These are phyloP conservation scores for Aethes cnicana DNA, from an alignment of 2,888 invertebrate species.

Conservation along the genomic window DNA sequence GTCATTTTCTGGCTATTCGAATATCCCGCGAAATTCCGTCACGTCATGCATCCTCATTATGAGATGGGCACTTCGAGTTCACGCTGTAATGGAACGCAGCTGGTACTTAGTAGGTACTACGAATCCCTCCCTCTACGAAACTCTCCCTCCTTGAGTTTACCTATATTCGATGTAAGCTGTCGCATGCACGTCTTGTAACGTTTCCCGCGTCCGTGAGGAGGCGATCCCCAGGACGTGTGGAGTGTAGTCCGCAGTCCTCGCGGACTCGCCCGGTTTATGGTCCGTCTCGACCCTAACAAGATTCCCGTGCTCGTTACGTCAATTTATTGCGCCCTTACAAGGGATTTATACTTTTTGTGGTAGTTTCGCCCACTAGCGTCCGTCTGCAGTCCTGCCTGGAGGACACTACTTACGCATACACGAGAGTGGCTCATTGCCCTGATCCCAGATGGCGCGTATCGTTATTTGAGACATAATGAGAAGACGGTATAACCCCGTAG, in stretches of 20 bases:
- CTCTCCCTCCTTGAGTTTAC: no score
- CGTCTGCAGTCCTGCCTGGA: constrained; percentile 36
- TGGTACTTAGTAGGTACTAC: constrained; percentile 32
- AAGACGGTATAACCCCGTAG: not conserved
- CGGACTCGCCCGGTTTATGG: constrained; percentile 47
- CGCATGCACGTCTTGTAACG: constrained; percentile 35
- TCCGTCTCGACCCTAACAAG: constrained; percentile 58
- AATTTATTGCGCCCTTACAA: constrained; percentile 68
- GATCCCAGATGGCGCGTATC: constrained; percentile 29
- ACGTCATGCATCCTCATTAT: not conserved
- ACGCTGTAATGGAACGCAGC: constrained; percentile 37
- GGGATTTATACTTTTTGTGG: constrained; percentile 64
- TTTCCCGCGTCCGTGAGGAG: constrained; percentile 27
- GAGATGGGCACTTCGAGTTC: constrained; percentile 1
- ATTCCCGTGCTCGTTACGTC: constrained; percentile 61
- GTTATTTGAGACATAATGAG: constrained; percentile 21
- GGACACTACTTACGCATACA: constrained; percentile 31
- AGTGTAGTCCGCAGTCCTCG: constrained; percentile 7
- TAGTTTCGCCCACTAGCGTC: constrained; percentile 46
- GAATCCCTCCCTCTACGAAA: not conserved
- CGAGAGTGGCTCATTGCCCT: constrained; percentile 31
- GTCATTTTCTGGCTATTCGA: constrained; percentile 10
- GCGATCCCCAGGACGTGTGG: constrained; percentile 24
- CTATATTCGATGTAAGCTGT: no score
- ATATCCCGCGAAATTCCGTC: constrained; percentile 2